phyloP scores from a whole-genome alignment of 2,113 vertebrate species.

The Crotalus tigris region DNA sequence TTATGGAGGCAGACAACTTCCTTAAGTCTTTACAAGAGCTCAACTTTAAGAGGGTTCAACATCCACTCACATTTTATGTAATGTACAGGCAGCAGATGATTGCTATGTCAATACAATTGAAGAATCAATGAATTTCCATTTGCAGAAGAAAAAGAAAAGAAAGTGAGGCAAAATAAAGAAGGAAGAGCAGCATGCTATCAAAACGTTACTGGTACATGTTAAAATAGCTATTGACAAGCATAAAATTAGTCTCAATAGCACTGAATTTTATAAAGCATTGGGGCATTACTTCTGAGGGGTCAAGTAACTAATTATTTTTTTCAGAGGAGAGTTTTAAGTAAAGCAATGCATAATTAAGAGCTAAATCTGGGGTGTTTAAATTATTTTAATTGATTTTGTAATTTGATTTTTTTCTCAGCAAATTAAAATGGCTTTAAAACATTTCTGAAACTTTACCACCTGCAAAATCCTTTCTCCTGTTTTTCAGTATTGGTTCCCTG shows the following conservation, averaged over 20 bases:
- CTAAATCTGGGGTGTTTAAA: constrained; percentile 53
- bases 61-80: neutral
- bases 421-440: constrained; percentile 3
- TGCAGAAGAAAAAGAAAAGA: neutral
- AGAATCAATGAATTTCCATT: neutral
- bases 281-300: neutral
- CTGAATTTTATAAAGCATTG: neutral
- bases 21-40: neutral
- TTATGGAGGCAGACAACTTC: neutral
- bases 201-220: neutral
- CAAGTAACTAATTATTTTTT: constrained; percentile 6
- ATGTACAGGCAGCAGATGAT: neutral
- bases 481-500: neutral
- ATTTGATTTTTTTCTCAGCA: constrained; percentile 38
- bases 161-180: neutral
- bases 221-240: neutral
- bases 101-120: neutral
- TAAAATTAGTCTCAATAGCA: neutral
- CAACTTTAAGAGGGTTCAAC: neutral
- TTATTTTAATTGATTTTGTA: constrained; percentile 61
- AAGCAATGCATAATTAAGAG: constrained; percentile 45
- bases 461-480: neutral
- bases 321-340: constrained; percentile 43
- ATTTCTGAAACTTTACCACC: neutral
- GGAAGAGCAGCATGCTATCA: neutral